Evolutionary conservation across 2,113 vertebrate species (phyloP).

Genomic region (Panurus biarmicus): DNA sequence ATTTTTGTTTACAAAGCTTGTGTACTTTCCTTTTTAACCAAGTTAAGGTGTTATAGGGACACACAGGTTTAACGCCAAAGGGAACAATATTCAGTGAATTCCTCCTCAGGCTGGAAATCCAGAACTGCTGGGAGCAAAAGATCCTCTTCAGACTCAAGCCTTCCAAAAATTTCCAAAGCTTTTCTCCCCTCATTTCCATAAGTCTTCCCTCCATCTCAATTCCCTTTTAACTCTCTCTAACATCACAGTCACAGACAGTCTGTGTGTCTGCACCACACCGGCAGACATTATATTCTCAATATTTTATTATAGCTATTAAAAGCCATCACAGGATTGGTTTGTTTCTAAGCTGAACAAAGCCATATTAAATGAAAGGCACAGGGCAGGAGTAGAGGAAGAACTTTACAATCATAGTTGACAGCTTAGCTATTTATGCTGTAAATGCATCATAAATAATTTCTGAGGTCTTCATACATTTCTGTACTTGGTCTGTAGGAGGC

Average conservation of each 20-base stretch:
- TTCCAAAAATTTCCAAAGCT: background rate
- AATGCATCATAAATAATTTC: slow-evolving; percentile 66
- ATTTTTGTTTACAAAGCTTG: background rate
- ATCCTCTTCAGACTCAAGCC: background rate
- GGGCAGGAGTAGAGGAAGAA: slow-evolving; percentile 10
- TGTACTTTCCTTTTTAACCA: background rate
- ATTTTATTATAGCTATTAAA: slow-evolving; percentile 52
- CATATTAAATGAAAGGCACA: slow-evolving; percentile 51
- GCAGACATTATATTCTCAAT: slow-evolving; percentile 43
- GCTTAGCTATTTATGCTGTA: slow-evolving; percentile 55
- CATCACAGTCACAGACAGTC: background rate
- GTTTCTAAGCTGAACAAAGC: slow-evolving; percentile 48
- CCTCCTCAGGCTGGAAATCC: background rate
- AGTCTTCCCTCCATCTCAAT: background rate
- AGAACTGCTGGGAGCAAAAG: background rate
- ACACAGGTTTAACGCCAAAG: background rate
- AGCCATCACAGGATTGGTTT: slow-evolving; percentile 38
- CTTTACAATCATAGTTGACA: slow-evolving; percentile 11
- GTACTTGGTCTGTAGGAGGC: slow-evolving; percentile 20
- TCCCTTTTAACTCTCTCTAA: background rate
- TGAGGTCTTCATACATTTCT: slow-evolving; percentile 40
- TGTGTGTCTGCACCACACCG: background rate
- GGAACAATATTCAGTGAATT: background rate
- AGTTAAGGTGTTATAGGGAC: background rate
- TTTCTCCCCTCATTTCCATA: background rate